Conservation (phyloP, 2,797 vertebrate species). For the Carcharodon carcharias region DNA sequence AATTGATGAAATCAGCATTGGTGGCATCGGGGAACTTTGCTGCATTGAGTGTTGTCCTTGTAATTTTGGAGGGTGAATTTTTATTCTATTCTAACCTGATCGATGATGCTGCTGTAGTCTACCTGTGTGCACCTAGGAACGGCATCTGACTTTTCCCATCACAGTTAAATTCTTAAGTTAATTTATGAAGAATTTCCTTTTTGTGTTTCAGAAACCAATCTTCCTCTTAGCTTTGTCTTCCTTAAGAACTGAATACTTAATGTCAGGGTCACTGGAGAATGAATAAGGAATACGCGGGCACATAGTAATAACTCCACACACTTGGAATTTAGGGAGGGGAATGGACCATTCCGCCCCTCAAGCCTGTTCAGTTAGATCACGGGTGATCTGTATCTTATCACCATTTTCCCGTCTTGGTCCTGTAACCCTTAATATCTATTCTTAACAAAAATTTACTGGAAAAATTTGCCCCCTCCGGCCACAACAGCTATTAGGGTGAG, state of each 20-base stretch:
- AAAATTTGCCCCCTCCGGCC: background rate
- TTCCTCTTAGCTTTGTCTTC: background rate
- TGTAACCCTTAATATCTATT: background rate
- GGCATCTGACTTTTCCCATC: background rate
- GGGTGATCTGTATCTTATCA: background rate
- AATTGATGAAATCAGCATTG: conserved; percentile 23
- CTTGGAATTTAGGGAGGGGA: background rate
- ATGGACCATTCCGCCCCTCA: background rate
- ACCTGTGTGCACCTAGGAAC: background rate
- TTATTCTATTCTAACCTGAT: background rate
- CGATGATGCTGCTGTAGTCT: background rate
- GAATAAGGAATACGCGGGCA: background rate
- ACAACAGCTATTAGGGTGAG: background rate
- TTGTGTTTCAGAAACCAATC: background rate
- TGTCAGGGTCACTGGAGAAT: background rate
- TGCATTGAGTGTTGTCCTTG: background rate
- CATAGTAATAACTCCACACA: background rate
- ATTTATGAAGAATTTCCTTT: background rate
- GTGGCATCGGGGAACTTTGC: background rate
- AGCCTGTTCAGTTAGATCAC: background rate
- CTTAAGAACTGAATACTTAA: background rate
- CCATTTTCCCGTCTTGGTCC: background rate
- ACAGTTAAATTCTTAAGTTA: background rate
- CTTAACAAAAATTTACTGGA: background rate
- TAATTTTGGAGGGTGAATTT: background rate